Percentiles rank a stretch among this genome's conserved stretches.
phyloP scores from a whole-genome alignment of 1,140 invertebrate genomes.

The Drosophila prosaltans region DNA sequence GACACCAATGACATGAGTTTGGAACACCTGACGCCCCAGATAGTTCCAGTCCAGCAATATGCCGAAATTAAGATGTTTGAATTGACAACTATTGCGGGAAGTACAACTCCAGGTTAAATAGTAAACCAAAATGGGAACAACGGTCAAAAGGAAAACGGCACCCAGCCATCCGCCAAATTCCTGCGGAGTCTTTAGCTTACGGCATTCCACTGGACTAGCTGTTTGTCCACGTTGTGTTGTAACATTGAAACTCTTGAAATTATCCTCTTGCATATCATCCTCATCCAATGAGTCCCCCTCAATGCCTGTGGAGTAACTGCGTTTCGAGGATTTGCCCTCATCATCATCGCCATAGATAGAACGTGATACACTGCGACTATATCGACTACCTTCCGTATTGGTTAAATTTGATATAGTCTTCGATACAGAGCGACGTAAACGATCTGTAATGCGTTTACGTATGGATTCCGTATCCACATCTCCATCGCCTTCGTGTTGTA shows the following conservation, averaged over 20 bases:
- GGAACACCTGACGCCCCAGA: conserved; percentile 71
- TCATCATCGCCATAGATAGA: conserved; percentile 78
- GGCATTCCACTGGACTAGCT: conserved; percentile 35
- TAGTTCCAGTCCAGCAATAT: conserved; percentile 60
- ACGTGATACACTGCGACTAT: conserved; percentile 73
- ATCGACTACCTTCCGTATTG: conserved; percentile 67
- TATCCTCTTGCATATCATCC: conserved; percentile 52
- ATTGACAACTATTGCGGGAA: conserved; percentile 72
- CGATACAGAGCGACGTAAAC: conserved; percentile 70
- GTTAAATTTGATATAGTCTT: conserved; percentile 65
- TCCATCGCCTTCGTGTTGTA: conserved; percentile 52
- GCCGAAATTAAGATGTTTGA: conserved; percentile 61
- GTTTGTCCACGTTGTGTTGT: conserved; percentile 33
- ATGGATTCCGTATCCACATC: conserved; percentile 64
- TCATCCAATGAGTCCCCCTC: conserved; percentile 70
- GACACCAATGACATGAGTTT: conserved; percentile 61
- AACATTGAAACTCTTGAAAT: conserved; percentile 69
- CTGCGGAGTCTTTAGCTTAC: conserved; percentile 44
- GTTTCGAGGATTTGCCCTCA: conserved; percentile 72
- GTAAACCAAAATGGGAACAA: conserved; percentile 59
- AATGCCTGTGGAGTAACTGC: conserved; percentile 83
- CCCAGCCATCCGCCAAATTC: conserved; percentile 82
- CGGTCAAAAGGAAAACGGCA: conserved; percentile 58
- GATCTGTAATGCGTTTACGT: conserved; percentile 64
- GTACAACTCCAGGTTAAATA: conserved; percentile 80